These are phyloP conservation scores for Epinephelus awoara DNA, from an alignment of 2,797 vertebrate genomes.

Conservation along the genomic window DNA sequence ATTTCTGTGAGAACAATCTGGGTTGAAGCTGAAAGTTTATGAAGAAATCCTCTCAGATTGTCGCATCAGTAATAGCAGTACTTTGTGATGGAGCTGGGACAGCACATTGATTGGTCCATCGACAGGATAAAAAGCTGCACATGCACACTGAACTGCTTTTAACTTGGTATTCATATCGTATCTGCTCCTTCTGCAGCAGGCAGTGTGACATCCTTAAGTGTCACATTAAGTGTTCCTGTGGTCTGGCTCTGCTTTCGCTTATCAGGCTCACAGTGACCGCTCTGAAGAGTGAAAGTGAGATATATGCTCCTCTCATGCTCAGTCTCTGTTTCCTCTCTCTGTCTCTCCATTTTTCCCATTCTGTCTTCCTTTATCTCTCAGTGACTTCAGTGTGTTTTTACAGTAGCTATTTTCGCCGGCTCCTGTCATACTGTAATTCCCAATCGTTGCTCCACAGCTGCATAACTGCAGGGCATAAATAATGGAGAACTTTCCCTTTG, in stretches of 20 bases:
- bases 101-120: neutral
- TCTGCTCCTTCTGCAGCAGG: constrained; percentile 23
- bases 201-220: constrained; percentile 20
- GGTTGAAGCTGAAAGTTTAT: constrained; percentile 18
- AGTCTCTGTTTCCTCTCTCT: constrained; percentile 16
- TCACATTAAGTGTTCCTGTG: constrained; percentile 30
- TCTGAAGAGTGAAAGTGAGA: constrained; percentile 19
- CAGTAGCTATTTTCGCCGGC: constrained; percentile 45
- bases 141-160: neutral
- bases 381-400: constrained; percentile 39
- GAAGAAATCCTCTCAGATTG: neutral
- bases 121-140: neutral
- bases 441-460: constrained; percentile 61
- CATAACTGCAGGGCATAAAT: constrained; percentile 71
- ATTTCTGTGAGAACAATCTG: constrained; percentile 27
- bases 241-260: constrained; percentile 36
- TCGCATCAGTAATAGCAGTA: neutral
- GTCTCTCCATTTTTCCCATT: constrained; percentile 25
- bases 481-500: constrained; percentile 58
- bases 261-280: constrained; percentile 2
- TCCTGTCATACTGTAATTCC: constrained; percentile 60
- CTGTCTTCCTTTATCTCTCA: constrained; percentile 35
- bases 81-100: neutral
- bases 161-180: constrained; percentile 1
- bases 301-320: neutral